phyloP scores from a whole-genome alignment of 2,888 invertebrate genomes.

The Cerastis leucographa region DNA sequence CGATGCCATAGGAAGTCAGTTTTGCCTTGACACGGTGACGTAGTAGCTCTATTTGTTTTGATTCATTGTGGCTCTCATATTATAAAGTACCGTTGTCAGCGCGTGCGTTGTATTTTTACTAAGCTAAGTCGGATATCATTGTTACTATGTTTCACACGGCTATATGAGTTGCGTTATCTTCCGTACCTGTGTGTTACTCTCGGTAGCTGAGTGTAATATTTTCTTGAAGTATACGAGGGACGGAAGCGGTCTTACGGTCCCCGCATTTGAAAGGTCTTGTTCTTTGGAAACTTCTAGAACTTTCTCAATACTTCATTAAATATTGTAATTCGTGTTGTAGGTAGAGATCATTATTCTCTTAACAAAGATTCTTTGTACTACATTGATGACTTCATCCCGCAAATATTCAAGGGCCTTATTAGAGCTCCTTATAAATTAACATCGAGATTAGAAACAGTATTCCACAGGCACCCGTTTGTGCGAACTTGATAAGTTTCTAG shows the following conservation, averaged over 20 bases:
- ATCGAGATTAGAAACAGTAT: constrained; percentile 55
- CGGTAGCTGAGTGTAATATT: constrained; percentile 12
- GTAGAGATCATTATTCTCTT: constrained; percentile 28
- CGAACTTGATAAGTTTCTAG: constrained; percentile 30
- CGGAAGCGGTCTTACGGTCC: constrained; percentile 3
- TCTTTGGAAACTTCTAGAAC: constrained; percentile 50
- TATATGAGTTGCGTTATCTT: constrained; percentile 32
- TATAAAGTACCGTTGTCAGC: constrained; percentile 37
- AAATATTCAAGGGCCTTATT: constrained; percentile 55
- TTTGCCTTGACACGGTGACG: constrained; percentile 82
- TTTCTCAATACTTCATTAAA: constrained; percentile 19
- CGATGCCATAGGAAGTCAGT: constrained; percentile 85
- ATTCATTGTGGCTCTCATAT: constrained; percentile 72
- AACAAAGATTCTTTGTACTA: constrained; percentile 56
- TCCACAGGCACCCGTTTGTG: constrained; percentile 29
- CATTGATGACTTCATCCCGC: constrained; percentile 59
- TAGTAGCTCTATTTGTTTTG: constrained; percentile 74
- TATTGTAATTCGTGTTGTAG: constrained; percentile 18
- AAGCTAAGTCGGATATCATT: constrained; percentile 50
- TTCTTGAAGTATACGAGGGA: constrained; percentile 4
- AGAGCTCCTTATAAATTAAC: constrained; percentile 48
- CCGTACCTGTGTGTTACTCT: constrained; percentile 32
- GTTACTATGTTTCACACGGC: constrained; percentile 55
- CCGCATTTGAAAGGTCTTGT: constrained; percentile 23
- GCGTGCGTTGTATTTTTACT: constrained; percentile 56